Conservation (phyloP, 2,888 invertebrate genomes). For the Lasioglossum villosulum region DNA sequence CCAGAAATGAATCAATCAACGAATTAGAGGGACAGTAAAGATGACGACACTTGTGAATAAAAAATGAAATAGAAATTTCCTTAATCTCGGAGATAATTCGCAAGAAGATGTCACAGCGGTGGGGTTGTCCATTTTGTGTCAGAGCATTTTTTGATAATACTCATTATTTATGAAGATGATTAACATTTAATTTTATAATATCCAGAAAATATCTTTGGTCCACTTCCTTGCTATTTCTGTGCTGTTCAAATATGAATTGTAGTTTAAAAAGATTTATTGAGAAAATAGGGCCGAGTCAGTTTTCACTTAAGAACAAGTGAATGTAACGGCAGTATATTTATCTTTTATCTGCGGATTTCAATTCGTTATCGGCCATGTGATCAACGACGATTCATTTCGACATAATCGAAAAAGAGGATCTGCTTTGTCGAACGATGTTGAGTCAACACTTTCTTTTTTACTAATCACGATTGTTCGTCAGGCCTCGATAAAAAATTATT, state of each 20-base stretch:
- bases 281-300: neutral
- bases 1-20: neutral
- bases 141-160: too few relatives aligned
- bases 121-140: too few relatives aligned
- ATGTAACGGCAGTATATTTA: neutral
- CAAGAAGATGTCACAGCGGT: too few relatives aligned
- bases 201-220: neutral
- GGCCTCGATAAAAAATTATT: constrained; percentile 48
- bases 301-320: too few relatives aligned
- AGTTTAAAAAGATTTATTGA: neutral
- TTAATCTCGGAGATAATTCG: neutral
- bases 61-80: neutral
- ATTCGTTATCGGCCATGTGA: neutral
- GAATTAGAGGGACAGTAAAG: neutral
- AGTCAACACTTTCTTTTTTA: constrained; percentile 38
- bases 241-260: neutral
- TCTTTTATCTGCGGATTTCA: neutral
- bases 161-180: too few relatives aligned
- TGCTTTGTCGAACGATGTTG: constrained; percentile 42
- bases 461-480: constrained; percentile 1
- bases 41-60: neutral
- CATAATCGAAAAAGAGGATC: constrained; percentile 50
- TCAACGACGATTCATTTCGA: constrained; percentile 34
- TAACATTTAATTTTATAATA: too few relatives aligned
- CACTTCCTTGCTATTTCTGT: neutral